These are phyloP conservation scores for Julus scandinavius DNA, from an alignment of 2,888 invertebrate genomes.

Conservation along the genomic window DNA sequence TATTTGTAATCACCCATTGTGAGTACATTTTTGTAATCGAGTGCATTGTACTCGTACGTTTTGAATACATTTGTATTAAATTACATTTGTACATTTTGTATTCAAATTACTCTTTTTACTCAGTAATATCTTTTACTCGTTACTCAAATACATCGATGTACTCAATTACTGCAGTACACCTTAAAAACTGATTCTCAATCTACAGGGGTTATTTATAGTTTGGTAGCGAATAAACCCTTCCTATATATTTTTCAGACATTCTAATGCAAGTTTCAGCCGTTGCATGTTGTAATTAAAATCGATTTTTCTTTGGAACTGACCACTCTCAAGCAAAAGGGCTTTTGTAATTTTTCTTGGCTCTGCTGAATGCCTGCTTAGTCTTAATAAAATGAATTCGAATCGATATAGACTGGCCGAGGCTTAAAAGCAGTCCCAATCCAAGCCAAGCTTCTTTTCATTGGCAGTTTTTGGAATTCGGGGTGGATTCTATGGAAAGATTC, in stretches of 20 bases:
- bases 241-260: neutral
- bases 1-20: too few relatives aligned
- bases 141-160: too few relatives aligned
- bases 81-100: too few relatives aligned
- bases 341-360: constrained; percentile 13
- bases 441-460: constrained; percentile 37
- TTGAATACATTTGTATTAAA: too few relatives aligned
- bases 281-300: constrained; percentile 36
- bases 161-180: too few relatives aligned
- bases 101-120: too few relatives aligned
- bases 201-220: neutral
- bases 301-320: constrained; percentile 43
- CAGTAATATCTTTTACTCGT: too few relatives aligned
- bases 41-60: too few relatives aligned
- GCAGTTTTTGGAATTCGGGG: constrained; percentile 7
- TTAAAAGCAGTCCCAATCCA: constrained; percentile 14
- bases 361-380: neutral
- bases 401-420: neutral
- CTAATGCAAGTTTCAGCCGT: neutral
- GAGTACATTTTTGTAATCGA: too few relatives aligned
- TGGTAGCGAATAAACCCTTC: neutral
- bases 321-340: constrained; percentile 3
- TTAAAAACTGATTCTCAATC: too few relatives aligned
- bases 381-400: constrained; percentile 39
- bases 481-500: constrained; percentile 20